A percentile compares a stretch with the other conserved stretches of the same genome.
Evolutionary conservation across 2,888 invertebrate species (phyloP).

Genomic region (Ormyrus pomaceus): DNA sequence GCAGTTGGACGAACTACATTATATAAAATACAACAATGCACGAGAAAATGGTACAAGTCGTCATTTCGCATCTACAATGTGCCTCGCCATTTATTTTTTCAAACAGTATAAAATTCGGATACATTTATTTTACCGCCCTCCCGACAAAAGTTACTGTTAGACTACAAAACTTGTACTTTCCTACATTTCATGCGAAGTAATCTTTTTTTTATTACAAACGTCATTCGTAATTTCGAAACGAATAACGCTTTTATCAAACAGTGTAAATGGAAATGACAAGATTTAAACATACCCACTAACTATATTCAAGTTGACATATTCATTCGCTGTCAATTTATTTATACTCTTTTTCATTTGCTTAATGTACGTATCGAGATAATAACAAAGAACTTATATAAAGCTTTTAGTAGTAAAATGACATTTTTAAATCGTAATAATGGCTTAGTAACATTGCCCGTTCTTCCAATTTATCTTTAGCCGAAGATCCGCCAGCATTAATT

Average conservation of each 20-base stretch:
- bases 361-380: slow-evolving; percentile 29
- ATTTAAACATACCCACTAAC: slow-evolving; percentile 51
- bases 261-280: slow-evolving; percentile 54
- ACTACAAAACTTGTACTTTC: slow-evolving; percentile 44
- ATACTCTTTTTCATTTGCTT: slow-evolving; percentile 27
- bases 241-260: slow-evolving; percentile 48
- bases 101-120: slow-evolving; percentile 56
- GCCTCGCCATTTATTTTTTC: slow-evolving; percentile 31
- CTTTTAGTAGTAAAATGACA: slow-evolving; percentile 49
- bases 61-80: slow-evolving; percentile 57
- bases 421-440: slow-evolving; percentile 32
- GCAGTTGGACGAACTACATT: slow-evolving; percentile 52
- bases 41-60: slow-evolving; percentile 56
- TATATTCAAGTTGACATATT: slow-evolving; percentile 46
- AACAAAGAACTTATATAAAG: slow-evolving; percentile 52
- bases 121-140: slow-evolving; percentile 34
- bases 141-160: slow-evolving; percentile 33
- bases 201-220: slow-evolving; percentile 13
- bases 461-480: slow-evolving; percentile 35
- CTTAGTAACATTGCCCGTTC: slow-evolving; percentile 40
- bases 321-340: slow-evolving; percentile 41
- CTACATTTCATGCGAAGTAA: slow-evolving; percentile 31
- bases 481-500: slow-evolving; percentile 16
- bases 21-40: slow-evolving; percentile 58
- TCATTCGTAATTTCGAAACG: slow-evolving; percentile 40